These are phyloP conservation scores for Cantharis rufa DNA, from an alignment of 2,888 invertebrate genomes.

Conservation along the genomic window DNA sequence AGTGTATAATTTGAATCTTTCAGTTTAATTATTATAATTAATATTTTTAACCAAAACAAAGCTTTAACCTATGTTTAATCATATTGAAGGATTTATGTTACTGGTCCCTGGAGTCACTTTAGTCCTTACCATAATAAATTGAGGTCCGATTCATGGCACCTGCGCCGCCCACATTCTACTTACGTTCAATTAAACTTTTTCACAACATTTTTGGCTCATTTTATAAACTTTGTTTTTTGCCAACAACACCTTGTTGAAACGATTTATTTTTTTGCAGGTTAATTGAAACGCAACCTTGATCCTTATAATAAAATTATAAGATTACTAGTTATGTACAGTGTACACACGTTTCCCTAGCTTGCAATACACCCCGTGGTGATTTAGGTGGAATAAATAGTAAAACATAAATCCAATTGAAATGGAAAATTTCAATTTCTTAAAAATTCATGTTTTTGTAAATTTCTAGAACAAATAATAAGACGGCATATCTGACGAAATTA, in stretches of 20 bases:
- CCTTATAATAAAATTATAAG: not conserved
- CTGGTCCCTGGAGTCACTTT: constrained; percentile 32
- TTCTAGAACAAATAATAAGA: no score
- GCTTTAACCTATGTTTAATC: constrained; percentile 34
- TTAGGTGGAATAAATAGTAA: no score
- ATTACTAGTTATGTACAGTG: not conserved
- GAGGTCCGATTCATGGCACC: constrained; percentile 32
- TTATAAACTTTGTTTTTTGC: not conserved
- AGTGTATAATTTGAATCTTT: constrained; percentile 10
- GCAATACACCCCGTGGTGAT: not conserved
- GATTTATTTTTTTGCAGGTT: not conserved
- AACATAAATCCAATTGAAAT: no score
- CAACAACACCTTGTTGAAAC: not conserved
- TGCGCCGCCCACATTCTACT: constrained; percentile 34
- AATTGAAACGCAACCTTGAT: not conserved
- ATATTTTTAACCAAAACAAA: constrained; percentile 30
- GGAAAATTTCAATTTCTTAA: no score
- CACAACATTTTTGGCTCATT: constrained; percentile 8
- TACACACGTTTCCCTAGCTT: not conserved
- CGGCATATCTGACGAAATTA: no score
- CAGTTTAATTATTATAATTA: constrained; percentile 24
- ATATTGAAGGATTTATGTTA: constrained; percentile 35
- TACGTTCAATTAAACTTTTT: constrained; percentile 33
- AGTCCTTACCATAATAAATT: constrained; percentile 32
- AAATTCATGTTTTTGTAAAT: no score